These are phyloP conservation scores for Cricetomys ansorgei DNA, from an alignment of 2,113 vertebrate species.

Conservation along the genomic window DNA sequence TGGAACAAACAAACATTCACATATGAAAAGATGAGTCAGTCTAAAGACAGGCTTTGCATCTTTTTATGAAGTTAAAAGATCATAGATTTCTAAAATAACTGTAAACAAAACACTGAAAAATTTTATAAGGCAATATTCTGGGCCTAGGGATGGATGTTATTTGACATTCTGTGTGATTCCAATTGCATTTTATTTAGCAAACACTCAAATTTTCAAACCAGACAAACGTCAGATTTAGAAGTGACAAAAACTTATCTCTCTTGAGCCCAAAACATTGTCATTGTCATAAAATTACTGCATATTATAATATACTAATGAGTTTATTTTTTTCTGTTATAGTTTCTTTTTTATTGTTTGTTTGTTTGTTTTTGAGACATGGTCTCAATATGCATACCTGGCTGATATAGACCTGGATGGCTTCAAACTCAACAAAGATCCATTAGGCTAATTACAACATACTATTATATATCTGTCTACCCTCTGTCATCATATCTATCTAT, in stretches of 20 bases:
- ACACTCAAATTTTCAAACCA: neutral
- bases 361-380: neutral
- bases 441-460: neutral
- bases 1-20: neutral
- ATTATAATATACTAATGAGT: neutral
- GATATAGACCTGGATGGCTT: neutral
- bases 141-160: neutral
- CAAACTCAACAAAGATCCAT: neutral
- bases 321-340: neutral
- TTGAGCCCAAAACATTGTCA: neutral
- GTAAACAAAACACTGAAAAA: neutral
- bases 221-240: neutral
- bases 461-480: neutral
- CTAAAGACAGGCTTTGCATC: neutral
- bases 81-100: neutral
- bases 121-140: neutral
- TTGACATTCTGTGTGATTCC: neutral
- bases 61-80: neutral
- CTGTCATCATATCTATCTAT: neutral
- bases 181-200: neutral
- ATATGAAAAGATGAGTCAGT: neutral
- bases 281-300: neutral
- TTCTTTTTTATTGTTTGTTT: neutral
- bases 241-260: no score
- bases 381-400: neutral